A percentile compares a stretch with the other conserved stretches of the same genome.
phyloP scores from a whole-genome alignment of 2,797 vertebrate species.

The Eulemur albifrons region DNA sequence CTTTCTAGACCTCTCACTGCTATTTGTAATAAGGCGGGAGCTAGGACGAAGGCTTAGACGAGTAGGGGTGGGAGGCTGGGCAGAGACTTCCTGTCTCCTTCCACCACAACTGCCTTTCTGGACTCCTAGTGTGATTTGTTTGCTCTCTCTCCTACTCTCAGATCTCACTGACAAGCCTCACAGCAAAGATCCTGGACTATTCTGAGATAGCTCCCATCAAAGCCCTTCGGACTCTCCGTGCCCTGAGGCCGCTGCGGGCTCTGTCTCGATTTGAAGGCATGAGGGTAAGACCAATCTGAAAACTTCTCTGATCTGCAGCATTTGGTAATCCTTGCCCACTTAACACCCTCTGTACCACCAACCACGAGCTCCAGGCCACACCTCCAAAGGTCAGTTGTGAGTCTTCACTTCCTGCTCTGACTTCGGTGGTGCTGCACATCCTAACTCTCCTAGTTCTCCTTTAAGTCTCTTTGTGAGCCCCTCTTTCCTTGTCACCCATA shows the following conservation, averaged over 20 bases:
- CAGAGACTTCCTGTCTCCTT: neutral
- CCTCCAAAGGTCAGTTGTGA: neutral
- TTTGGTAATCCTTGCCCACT: neutral
- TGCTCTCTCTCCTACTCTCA: constrained; percentile 81
- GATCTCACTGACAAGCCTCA: constrained; percentile 87
- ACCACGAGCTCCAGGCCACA: neutral
- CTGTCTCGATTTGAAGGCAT: constrained; percentile 90
- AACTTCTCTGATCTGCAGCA: neutral
- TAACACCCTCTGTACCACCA: fast-evolving
- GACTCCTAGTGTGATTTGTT: neutral
- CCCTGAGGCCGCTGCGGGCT: constrained; percentile 86
- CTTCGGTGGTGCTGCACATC: fast-evolving
- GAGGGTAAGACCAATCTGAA: constrained; percentile 84
- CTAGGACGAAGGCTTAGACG: neutral
- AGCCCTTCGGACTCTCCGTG: constrained; percentile 88
- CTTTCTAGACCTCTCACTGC: neutral
- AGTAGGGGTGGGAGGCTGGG: neutral
- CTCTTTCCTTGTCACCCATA: neutral
- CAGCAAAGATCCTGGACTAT: constrained; percentile 84
- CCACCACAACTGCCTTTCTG: neutral
- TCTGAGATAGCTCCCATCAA: constrained; percentile 88
- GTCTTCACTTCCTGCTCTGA: neutral
- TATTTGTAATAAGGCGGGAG: neutral
- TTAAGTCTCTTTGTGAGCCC: neutral
- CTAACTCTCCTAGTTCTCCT: neutral